These are phyloP conservation scores for Trichacis sp. DNA, from an alignment of 2,888 invertebrate genomes.

Conservation along the genomic window DNA sequence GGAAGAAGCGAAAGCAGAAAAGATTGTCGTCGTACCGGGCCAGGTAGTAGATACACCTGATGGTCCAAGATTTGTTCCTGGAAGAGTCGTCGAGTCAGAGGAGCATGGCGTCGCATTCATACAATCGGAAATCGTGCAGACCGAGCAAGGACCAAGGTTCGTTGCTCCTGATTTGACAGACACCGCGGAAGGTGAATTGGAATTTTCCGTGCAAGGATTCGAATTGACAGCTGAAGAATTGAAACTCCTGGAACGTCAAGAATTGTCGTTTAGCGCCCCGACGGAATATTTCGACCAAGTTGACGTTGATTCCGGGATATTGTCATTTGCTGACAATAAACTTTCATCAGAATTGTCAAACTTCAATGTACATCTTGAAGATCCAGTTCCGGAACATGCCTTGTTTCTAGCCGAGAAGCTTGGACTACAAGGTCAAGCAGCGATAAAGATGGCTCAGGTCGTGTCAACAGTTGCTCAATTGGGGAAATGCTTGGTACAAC, in stretches of 20 bases:
- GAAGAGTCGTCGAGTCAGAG: conserved; percentile 70
- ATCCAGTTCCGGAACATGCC: conserved; percentile 61
- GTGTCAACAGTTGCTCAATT: conserved; percentile 64
- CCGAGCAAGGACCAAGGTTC: conserved; percentile 73
- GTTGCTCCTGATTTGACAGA: conserved; percentile 78
- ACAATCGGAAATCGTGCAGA: conserved; percentile 71
- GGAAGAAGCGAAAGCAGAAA: conserved; percentile 58
- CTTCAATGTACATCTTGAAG: conserved; percentile 69
- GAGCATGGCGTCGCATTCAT: conserved; percentile 69
- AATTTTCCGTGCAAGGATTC: conserved; percentile 80
- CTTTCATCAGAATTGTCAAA: conserved; percentile 74
- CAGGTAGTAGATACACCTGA: conserved; percentile 81
- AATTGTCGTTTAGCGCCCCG: conserved; percentile 57
- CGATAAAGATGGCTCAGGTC: conserved; percentile 69
- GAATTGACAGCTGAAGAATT: conserved; percentile 71
- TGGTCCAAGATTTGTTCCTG: conserved; percentile 75
- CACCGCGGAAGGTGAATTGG: conserved; percentile 75
- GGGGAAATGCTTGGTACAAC: conserved; percentile 60
- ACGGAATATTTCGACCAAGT: conserved; percentile 71
- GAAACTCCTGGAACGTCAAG: conserved; percentile 65
- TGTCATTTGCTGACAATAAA: conserved; percentile 47
- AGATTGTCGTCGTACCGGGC: conserved; percentile 72
- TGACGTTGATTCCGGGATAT: conserved; percentile 76
- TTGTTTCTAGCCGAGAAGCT: conserved; percentile 62
- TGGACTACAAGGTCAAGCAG: conserved; percentile 62